Percentiles rank a stretch among this genome's conserved stretches.
These are phyloP conservation scores for Hydrotaea diabolus DNA, from an alignment of 2,888 invertebrate species.

Conservation along the genomic window DNA sequence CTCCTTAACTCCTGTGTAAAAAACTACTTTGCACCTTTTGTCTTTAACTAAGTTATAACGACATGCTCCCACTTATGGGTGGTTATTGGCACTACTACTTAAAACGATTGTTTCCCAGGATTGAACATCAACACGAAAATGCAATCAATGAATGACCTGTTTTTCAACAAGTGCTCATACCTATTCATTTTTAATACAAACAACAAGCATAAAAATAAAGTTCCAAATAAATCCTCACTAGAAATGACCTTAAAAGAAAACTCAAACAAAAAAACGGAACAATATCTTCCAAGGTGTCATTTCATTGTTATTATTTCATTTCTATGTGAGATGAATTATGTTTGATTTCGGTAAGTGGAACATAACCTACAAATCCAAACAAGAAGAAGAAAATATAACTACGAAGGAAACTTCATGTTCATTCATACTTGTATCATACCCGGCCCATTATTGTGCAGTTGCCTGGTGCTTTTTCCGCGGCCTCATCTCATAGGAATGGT, in stretches of 20 bases:
- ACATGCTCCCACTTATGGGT: too few species aligned
- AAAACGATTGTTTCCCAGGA: too few species aligned
- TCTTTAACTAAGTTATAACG: too few species aligned
- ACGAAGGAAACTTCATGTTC: constrained; percentile 18
- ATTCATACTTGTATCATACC: constrained; percentile 36
- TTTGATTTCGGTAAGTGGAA: constrained; percentile 52
- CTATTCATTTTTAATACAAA: too few species aligned
- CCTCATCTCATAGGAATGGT: background rate
- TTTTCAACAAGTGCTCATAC: too few species aligned
- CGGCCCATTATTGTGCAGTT: constrained; percentile 12
- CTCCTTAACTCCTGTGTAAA: too few species aligned
- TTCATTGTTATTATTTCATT: constrained; percentile 22
- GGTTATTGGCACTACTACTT: too few species aligned
- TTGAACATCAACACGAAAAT: too few species aligned
- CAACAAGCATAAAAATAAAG: background rate
- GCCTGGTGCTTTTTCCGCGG: background rate
- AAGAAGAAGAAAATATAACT: too few species aligned
- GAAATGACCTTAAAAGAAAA: background rate
- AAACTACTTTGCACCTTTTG: too few species aligned
- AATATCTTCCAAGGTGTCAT: background rate
- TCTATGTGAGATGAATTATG: constrained; percentile 31
- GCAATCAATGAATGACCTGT: background rate
- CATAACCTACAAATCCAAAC: constrained; percentile 40
- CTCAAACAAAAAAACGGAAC: background rate
- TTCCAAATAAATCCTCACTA: background rate